Evolutionary conservation across 2,888 invertebrate genomes (phyloP).

Genomic region (Helicoverpa assulta): DNA sequence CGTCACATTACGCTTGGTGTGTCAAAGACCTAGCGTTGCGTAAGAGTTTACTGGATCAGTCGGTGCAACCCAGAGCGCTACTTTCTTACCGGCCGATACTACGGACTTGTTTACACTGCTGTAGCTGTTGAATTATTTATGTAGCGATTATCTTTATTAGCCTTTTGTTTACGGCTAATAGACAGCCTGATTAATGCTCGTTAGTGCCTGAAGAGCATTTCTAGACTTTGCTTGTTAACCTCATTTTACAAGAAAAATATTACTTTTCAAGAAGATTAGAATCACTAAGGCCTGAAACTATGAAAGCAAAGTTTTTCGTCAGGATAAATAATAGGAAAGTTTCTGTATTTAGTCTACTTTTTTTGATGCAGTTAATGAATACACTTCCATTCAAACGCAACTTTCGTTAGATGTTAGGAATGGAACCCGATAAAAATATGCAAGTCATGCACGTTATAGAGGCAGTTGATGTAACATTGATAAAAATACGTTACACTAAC

Average conservation of each 20-base stretch:
- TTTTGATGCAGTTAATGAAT: no score
- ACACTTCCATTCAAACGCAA: neutral
- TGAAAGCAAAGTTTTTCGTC: no score
- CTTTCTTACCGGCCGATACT: constrained; percentile 82
- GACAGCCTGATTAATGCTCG: constrained; percentile 18
- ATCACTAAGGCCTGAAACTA: no score
- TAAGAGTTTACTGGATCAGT: constrained; percentile 87
- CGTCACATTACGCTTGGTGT: constrained; percentile 63
- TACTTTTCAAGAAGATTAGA: neutral
- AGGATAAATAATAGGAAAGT: no score
- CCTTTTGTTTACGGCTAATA: constrained; percentile 21
- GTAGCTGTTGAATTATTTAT: constrained; percentile 25
- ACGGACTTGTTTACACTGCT: constrained; percentile 72
- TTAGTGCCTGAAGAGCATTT: constrained; percentile 8
- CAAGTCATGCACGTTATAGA: constrained; percentile 12
- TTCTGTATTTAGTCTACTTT: no score
- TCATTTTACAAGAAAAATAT: constrained; percentile 1
- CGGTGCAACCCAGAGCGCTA: constrained; percentile 83
- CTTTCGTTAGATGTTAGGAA: neutral
- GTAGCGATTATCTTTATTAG: constrained; percentile 12
- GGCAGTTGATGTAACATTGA: neutral
- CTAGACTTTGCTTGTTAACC: constrained; percentile 8
- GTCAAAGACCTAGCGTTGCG: constrained; percentile 70
- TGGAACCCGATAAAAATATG: constrained; percentile 10
- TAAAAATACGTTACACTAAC: constrained; percentile 9